phyloP scores from a whole-genome alignment of 2,113 vertebrate species.

The Oreochromis tanganicae region DNA sequence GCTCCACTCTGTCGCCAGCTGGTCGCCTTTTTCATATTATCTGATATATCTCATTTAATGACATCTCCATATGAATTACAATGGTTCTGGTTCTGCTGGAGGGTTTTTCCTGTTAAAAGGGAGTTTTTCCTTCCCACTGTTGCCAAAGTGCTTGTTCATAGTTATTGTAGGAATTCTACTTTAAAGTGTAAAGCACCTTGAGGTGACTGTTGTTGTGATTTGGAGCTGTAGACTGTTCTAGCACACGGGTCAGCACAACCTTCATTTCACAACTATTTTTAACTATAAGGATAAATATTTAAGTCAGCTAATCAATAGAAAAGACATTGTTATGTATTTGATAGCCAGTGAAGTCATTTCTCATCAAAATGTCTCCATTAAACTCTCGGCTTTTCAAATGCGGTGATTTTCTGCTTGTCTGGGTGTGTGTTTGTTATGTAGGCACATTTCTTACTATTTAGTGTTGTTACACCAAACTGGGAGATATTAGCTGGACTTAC shows the following conservation, averaged over 20 bases:
- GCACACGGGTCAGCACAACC: not conserved
- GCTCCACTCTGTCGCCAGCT: not conserved
- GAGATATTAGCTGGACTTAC: not conserved
- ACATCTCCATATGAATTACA: not conserved
- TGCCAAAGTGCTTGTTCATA: rapidly evolving
- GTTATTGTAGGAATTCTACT: not conserved
- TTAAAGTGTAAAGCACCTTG: not conserved
- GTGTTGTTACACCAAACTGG: not conserved
- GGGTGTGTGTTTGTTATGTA: not conserved
- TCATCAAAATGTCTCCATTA: not conserved
- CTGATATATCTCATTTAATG: not conserved
- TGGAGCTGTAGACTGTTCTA: not conserved
- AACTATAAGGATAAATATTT: not conserved
- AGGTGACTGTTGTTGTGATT: not conserved
- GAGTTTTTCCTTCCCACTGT: not conserved
- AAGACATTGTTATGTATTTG: not conserved
- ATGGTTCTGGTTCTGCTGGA: not conserved
- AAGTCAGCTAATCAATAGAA: not conserved
- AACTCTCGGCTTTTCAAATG: not conserved
- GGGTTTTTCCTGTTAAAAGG: not conserved
- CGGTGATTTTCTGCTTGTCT: not conserved
- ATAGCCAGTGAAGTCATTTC: not conserved
- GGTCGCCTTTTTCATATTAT: not conserved
- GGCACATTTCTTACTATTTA: not conserved
- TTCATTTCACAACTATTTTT: not conserved